Evolutionary conservation across 1,140 invertebrate genomes (phyloP).

Genomic region (Sipha flava): DNA sequence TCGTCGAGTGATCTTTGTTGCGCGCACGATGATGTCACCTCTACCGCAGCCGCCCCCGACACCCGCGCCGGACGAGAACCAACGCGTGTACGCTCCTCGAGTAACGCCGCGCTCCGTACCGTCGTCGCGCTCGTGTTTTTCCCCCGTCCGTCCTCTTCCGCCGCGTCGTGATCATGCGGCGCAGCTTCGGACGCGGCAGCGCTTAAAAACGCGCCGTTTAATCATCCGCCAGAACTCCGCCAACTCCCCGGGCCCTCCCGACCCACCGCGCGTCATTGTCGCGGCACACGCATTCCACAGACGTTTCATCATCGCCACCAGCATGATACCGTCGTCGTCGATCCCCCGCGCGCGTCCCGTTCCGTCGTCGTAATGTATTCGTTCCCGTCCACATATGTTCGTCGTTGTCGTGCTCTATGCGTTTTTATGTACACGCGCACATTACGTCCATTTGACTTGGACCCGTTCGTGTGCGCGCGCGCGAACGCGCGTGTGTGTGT

Average conservation of each 20-base stretch:
- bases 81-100: background rate
- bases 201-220: background rate
- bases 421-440: no score
- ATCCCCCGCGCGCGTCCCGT: background rate
- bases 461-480: no score
- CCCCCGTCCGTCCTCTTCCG: background rate
- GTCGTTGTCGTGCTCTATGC: background rate
- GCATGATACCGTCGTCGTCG: background rate
- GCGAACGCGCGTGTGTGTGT: no score
- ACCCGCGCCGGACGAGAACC: no score
- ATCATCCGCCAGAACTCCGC: background rate
- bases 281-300: no score
- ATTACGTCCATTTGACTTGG: no score
- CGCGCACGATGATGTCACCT: background rate
- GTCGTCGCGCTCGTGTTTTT: background rate
- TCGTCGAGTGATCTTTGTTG: background rate
- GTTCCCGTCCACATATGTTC: conserved; percentile 1
- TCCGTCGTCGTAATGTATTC: background rate
- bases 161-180: background rate
- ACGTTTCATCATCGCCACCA: conserved; percentile 6
- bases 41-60: background rate
- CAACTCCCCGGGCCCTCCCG: no score
- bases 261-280: no score
- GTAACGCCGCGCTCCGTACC: no score
- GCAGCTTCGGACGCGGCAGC: background rate